These are phyloP conservation scores for Chiridota heheva DNA, from an alignment of 35 echinoderm and acorn worm species.

Conservation along the genomic window DNA sequence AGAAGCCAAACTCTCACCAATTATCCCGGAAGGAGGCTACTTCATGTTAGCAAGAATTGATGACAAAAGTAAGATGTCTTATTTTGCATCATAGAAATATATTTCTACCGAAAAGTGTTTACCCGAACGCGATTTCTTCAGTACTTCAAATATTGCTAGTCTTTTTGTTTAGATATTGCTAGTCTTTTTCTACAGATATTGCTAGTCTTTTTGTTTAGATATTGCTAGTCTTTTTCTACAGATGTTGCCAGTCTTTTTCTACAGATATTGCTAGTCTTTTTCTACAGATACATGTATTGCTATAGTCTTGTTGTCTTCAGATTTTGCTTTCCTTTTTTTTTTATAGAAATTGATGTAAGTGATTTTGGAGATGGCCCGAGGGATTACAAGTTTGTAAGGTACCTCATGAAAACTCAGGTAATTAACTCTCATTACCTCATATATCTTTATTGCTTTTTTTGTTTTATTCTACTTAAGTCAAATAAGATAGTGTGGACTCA, in stretches of 20 bases:
- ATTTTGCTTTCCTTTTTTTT: neutral
- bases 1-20: constrained; percentile 70
- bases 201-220: too few relatives aligned
- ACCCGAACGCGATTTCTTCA: neutral
- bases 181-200: neutral
- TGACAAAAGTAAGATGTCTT: constrained; percentile 53
- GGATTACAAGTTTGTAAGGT: constrained; percentile 90
- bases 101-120: neutral
- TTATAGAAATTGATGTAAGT: constrained; percentile 71
- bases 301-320: too few relatives aligned
- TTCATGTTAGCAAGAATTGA: constrained; percentile 83
- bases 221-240: neutral
- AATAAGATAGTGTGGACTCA: neutral
- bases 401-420: constrained; percentile 76
- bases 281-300: neutral
- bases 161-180: neutral
- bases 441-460: too few relatives aligned
- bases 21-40: constrained; percentile 92
- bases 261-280: too few relatives aligned
- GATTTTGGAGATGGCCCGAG: constrained; percentile 75
- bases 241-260: neutral
- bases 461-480: too few relatives aligned
- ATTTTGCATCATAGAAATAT: neutral
- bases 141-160: neutral
- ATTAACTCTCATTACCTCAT: neutral